Conservation (phyloP, 2,113 vertebrate species). For the Ceyx margarethae region DNA sequence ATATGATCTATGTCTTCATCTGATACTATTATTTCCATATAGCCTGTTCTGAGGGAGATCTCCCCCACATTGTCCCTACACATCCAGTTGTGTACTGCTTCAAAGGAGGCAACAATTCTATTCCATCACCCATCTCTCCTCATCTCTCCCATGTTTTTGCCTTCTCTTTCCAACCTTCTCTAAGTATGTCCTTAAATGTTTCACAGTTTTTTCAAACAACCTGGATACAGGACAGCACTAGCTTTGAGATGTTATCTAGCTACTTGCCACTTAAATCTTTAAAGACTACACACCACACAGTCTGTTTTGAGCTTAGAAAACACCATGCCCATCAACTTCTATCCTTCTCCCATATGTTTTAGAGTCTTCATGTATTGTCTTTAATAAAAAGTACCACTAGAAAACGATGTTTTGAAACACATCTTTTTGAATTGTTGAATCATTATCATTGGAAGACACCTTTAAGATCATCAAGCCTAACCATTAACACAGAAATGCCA, state of each 20-base stretch:
- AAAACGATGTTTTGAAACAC: not conserved
- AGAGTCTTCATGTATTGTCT: not conserved
- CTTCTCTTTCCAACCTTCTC: not conserved
- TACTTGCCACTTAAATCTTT: not conserved
- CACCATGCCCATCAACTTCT: not conserved
- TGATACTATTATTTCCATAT: not conserved
- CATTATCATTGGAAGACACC: too few relatives aligned
- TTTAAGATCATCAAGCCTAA: too few relatives aligned
- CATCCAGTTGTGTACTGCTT: not conserved
- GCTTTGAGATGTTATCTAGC: not conserved
- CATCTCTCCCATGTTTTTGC: not conserved
- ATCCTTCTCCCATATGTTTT: not conserved
- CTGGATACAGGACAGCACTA: not conserved
- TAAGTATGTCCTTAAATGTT: not conserved
- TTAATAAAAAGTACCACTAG: not conserved
- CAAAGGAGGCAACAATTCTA: not conserved
- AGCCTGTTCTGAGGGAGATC: not conserved
- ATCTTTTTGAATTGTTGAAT: not conserved
- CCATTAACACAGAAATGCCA: too few relatives aligned
- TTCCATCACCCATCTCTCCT: not conserved
- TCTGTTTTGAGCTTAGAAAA: not conserved
- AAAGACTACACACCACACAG: accelerated
- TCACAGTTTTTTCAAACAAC: not conserved
- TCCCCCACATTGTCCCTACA: not conserved
- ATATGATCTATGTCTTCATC: not conserved